Evolutionary conservation across 2,113 vertebrate genomes (phyloP).

Genomic region (Coryphaenoides rupestris): DNA sequence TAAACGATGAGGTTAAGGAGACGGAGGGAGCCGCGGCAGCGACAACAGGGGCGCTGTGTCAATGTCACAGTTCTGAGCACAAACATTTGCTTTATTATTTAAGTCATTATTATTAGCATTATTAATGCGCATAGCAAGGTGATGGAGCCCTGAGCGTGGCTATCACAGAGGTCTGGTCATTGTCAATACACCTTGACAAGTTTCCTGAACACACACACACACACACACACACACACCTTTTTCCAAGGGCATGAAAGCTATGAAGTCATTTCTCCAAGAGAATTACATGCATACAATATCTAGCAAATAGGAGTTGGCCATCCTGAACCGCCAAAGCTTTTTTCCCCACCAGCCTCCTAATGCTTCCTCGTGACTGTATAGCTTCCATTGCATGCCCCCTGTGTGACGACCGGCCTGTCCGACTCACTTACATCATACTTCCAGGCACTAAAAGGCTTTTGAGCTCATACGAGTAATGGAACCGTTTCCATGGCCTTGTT

Average conservation of each 20-base stretch:
- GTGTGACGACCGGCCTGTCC: constrained; percentile 42
- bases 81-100: not conserved
- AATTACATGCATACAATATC: constrained; percentile 18
- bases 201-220: no score
- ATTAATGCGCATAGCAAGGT: no score
- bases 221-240: no score
- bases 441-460: constrained; percentile 49
- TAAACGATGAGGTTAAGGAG: constrained; percentile 64
- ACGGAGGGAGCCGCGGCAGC: constrained; percentile 29
- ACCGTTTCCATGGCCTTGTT: constrained; percentile 61
- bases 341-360: not conserved
- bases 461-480: constrained; percentile 53
- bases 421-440: constrained; percentile 55
- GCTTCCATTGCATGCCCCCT: constrained; percentile 28
- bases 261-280: constrained; percentile 2
- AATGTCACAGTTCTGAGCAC: constrained; percentile 35
- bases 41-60: constrained; percentile 16
- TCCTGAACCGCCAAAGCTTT: not conserved
- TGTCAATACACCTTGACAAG: no score
- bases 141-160: no score
- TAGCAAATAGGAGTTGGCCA: constrained; percentile 11
- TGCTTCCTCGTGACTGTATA: constrained; percentile 10
- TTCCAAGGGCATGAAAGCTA: not conserved
- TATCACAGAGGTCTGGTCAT: no score
- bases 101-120: no score